These are phyloP conservation scores for Progne subis DNA, from an alignment of 2,113 vertebrate species.

Conservation along the genomic window DNA sequence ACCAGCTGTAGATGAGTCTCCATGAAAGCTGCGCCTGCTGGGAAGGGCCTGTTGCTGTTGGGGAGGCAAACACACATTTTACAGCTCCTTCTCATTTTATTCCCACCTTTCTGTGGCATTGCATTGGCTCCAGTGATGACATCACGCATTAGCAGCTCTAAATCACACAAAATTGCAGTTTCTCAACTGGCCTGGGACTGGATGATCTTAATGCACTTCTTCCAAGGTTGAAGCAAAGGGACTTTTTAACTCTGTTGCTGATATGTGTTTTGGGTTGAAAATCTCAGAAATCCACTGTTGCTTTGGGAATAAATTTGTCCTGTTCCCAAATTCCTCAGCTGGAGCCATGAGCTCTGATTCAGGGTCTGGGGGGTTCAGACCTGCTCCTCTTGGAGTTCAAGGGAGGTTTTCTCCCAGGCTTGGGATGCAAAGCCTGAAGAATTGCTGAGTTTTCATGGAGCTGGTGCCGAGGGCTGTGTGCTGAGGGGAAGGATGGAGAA, in stretches of 20 bases:
- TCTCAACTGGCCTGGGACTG: not conserved
- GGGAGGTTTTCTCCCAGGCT: not conserved
- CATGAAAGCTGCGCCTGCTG: not conserved
- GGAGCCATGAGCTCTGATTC: not conserved
- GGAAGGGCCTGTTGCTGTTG: not conserved
- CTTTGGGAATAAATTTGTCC: not conserved
- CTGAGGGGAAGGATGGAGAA: not conserved
- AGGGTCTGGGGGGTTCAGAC: not conserved
- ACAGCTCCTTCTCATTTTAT: not conserved
- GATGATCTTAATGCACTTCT: not conserved
- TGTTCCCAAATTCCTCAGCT: accelerated
- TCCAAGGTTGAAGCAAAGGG: not conserved
- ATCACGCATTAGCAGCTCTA: not conserved
- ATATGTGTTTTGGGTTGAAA: not conserved
- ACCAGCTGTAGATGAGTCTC: not conserved
- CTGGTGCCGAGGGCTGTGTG: not conserved
- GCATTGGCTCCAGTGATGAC: not conserved
- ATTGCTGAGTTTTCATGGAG: not conserved
- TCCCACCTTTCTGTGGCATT: not conserved
- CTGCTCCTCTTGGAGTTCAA: not conserved
- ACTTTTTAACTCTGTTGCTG: not conserved
- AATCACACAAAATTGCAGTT: not conserved
- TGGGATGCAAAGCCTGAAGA: not conserved
- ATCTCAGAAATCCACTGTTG: not conserved
- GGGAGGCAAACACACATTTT: not conserved